Evolutionary conservation across 2,797 vertebrate species (phyloP), one percentile per base, ranked within the genome.

Genomic region (Coregonus ussuriensis): DNA sequence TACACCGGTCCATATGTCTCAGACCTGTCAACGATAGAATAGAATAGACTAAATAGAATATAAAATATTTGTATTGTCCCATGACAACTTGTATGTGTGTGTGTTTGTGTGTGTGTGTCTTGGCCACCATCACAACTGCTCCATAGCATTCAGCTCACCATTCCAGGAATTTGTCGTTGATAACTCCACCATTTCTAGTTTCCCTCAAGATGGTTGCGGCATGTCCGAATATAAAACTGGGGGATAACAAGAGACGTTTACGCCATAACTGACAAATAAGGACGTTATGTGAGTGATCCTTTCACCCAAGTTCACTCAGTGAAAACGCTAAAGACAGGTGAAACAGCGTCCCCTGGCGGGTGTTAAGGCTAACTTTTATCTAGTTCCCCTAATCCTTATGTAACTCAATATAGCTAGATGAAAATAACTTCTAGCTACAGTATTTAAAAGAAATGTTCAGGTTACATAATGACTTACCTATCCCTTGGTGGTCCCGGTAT

Each of bases 401-500:
- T 11, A 47, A 47, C 41, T 47, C 41, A 47, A 47, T 11, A 11
- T 47, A 11, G 7, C 9, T 47, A 47, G 41, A 11, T 47, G 9
- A 47, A 47, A 47, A 47, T 47, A 11, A 47, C 41, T 11, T 47
- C 41, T 7, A 47, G 41, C 41, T 47, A 11, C 41, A 47, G 41
- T 47, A 47, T 47, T 47, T 47, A 11, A 47, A 47, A 13, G 11
- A 47, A 47, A 47, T 11, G 41, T 47, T 47, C 41, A 47, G 2
- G 41, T 47, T 47, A 47, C 9, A 47, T 47, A 47, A 13, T 47
- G 11, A 47, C 25, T 67, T 29, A 67, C 65, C 31, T 67, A 6
- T 67, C 11, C 5, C 65, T 93, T 59, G 96, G 96, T 16, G 96
- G 90, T 74, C 96, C 94, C 47, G 97, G 96, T 78, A 97, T 96